Percentiles rank a stretch among this genome's conserved stretches.
Conservation (phyloP, 2,113 vertebrate genomes). For the Hoplias malabaricus region DNA sequence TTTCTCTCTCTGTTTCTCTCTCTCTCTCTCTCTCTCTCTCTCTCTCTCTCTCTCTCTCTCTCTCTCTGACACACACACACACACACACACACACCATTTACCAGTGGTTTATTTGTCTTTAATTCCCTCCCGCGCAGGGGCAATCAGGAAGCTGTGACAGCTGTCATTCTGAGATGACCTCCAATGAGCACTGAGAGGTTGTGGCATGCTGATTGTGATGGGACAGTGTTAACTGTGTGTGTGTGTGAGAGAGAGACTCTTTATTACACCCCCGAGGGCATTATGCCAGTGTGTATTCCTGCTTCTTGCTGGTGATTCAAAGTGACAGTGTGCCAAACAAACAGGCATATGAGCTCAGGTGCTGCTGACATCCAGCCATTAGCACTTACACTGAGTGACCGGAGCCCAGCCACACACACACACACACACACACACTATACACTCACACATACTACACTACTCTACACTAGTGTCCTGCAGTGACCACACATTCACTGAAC, state of each 20-base stretch:
- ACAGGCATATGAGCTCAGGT: conserved; percentile 60
- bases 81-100: conserved; percentile 56
- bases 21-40: conserved; percentile 16
- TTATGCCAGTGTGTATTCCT: conserved; percentile 70
- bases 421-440: too few relatives aligned
- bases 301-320: conserved; percentile 58
- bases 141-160: conserved; percentile 74
- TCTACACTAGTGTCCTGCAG: not conserved
- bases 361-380: conserved; percentile 63
- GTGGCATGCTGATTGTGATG: conserved; percentile 72
- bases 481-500: not conserved
- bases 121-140: conserved; percentile 69
- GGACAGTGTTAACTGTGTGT: conserved; percentile 58
- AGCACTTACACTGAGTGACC: conserved; percentile 38
- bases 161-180: conserved; percentile 76
- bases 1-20: too few relatives aligned
- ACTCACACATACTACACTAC: too few relatives aligned
- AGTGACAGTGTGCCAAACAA: conserved; percentile 73
- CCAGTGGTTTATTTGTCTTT: conserved; percentile 76
- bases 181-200: conserved; percentile 65
- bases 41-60: conserved; percentile 31
- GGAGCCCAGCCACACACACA: not conserved
- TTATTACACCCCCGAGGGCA: conserved; percentile 59
- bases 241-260: conserved; percentile 60
- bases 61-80: too few relatives aligned